Conservation (phyloP, 2,888 invertebrate genomes). For the Drosophila colorata region DNA sequence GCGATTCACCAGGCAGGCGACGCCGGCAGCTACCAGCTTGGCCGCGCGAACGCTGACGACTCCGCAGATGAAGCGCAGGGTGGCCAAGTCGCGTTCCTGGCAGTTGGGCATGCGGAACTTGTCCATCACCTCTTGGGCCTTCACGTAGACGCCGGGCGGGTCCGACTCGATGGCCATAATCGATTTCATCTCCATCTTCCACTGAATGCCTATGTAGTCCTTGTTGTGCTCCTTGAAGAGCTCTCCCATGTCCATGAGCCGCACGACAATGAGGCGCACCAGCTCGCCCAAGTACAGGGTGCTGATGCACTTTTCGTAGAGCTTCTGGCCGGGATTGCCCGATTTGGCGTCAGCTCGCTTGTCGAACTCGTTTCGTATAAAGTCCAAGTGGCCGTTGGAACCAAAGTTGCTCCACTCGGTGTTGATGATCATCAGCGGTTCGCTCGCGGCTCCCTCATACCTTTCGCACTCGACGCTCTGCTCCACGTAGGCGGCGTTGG, state of each 20-base stretch:
- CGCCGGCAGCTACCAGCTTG: constrained; percentile 94
- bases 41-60: constrained; percentile 95
- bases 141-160: constrained; percentile 90
- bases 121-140: constrained; percentile 92
- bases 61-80: constrained; percentile 94
- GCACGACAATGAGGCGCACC: constrained; percentile 92
- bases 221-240: constrained; percentile 51
- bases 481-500: constrained; percentile 95
- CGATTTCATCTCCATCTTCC: constrained; percentile 96
- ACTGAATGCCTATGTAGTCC: constrained; percentile 51
- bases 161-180: constrained; percentile 97
- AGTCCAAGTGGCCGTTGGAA: constrained; percentile 93
- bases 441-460: constrained; percentile 87
- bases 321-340: constrained; percentile 91
- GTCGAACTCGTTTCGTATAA: constrained; percentile 93
- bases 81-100: constrained; percentile 93
- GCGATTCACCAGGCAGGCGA: constrained; percentile 86
- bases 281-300: constrained; percentile 99
- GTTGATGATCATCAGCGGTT: constrained; percentile 90
- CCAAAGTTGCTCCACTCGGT: constrained; percentile 99
- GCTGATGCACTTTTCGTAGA: constrained; percentile 92
- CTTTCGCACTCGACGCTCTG: constrained; percentile 91
- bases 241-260: constrained; percentile 90
- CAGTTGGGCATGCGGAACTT: constrained; percentile 89
- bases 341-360: constrained; percentile 91